Evolutionary conservation across 2,888 invertebrate genomes (phyloP).

Genomic region (Pseudanteris insignis): DNA sequence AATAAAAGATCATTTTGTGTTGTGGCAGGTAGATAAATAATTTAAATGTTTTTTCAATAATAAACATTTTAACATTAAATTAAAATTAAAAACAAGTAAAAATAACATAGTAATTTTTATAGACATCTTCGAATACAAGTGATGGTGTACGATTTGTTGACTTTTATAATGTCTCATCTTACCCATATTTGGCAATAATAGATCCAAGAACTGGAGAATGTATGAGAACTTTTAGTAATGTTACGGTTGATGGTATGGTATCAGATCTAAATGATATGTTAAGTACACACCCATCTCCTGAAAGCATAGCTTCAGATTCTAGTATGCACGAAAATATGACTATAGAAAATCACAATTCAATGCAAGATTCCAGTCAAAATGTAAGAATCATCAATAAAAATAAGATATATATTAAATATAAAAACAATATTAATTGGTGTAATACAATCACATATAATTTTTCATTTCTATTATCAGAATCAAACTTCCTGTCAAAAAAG

Average conservation of each 20-base stretch:
- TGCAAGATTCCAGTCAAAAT: conserved; percentile 40
- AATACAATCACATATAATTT: no score
- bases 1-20: conserved; percentile 73
- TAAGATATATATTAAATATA: no score
- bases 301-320: conserved; percentile 54
- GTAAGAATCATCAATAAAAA: conserved; percentile 38
- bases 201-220: conserved; percentile 76
- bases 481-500: conserved; percentile 29
- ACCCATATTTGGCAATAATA: conserved; percentile 74
- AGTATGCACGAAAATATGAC: conserved; percentile 42
- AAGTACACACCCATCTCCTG: conserved; percentile 63
- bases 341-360: conserved; percentile 41
- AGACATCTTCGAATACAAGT: conserved; percentile 66
- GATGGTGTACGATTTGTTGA: conserved; percentile 74
- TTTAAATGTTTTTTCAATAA: no score
- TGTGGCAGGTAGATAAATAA: conserved; percentile 75
- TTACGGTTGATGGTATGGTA: conserved; percentile 60
- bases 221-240: conserved; percentile 59
- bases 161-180: conserved; percentile 72
- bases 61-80: neutral
- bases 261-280: conserved; percentile 63
- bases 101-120: neutral
- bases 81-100: neutral
- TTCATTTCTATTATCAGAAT: no score
- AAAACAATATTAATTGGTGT: no score